phyloP scores from a whole-genome alignment of 2,888 invertebrate species.

The Tetanocera ferruginea region DNA sequence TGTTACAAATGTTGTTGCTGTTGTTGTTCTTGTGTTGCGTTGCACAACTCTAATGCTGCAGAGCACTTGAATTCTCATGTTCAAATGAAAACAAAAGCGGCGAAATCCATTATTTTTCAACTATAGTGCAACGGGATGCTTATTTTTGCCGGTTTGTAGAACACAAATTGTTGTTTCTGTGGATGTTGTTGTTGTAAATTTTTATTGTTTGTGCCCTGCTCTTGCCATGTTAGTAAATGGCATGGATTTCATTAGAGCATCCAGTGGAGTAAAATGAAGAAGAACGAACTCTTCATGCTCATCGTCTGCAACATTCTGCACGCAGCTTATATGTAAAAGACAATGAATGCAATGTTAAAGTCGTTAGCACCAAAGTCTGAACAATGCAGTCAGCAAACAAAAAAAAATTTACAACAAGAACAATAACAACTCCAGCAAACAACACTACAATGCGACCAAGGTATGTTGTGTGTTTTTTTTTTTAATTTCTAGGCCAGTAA shows the following conservation, averaged over 20 bases:
- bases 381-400: not conserved
- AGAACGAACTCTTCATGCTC: not conserved
- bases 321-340: not conserved
- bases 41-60: too few relatives aligned
- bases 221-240: not conserved
- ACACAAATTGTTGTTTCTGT: not conserved
- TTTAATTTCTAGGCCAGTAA: not conserved
- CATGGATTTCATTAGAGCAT: not conserved
- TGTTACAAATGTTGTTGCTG: too few relatives aligned
- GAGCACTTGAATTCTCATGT: too few relatives aligned
- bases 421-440: not conserved
- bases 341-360: conserved; percentile 6
- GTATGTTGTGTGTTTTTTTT: too few relatives aligned
- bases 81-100: not conserved
- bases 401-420: not conserved
- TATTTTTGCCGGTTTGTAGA: not conserved
- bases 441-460: not conserved
- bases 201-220: not conserved
- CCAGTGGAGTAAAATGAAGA: not conserved
- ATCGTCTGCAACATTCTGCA: not conserved
- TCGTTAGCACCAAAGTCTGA: not conserved
- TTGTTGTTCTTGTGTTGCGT: too few relatives aligned
- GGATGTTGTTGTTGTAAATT: not conserved
- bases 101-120: conserved; percentile 1
- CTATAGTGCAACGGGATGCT: not conserved